phyloP scores from a whole-genome alignment of 2,113 vertebrate species.

The Rhynchomys soricoides region DNA sequence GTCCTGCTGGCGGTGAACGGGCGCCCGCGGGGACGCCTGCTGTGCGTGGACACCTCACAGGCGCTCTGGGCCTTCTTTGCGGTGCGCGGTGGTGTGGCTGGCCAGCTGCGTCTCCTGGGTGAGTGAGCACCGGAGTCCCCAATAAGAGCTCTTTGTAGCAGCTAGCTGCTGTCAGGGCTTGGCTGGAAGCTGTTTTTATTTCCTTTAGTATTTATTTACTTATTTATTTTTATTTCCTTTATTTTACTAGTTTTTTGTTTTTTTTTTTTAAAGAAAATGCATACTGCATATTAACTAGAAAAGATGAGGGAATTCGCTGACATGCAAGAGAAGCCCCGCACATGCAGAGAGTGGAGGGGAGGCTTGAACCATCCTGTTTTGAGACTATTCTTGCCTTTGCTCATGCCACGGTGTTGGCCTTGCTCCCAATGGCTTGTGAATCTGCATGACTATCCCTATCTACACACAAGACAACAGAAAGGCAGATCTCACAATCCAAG shows the following conservation, averaged over 20 bases:
- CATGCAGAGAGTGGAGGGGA: neutral
- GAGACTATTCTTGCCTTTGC: neutral
- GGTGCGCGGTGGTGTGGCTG: slow-evolving; percentile 90
- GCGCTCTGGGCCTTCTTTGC: slow-evolving; percentile 98
- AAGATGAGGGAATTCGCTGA: neutral
- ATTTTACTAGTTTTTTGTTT: neutral
- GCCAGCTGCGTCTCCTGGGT: slow-evolving; percentile 78
- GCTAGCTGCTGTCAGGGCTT: neutral
- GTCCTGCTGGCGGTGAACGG: slow-evolving; percentile 96
- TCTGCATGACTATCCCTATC: neutral
- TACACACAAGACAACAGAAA: neutral
- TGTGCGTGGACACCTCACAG: slow-evolving; percentile 97
- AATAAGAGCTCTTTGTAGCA: no score
- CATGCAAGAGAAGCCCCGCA: neutral
- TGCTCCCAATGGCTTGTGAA: neutral
- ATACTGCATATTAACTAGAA: neutral
- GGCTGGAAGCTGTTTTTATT: neutral
- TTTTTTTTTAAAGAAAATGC: neutral
- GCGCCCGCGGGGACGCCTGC: slow-evolving; percentile 91
- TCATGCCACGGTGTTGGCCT: neutral
- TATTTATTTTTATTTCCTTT: neutral
- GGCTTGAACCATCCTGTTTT: neutral
- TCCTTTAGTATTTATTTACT: neutral
- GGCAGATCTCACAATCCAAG: neutral
- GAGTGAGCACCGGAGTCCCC: slow-evolving; percentile 37